phyloP scores from a whole-genome alignment of 1,140 invertebrate genomes.

The Venustaconcha ellipsiformis region DNA sequence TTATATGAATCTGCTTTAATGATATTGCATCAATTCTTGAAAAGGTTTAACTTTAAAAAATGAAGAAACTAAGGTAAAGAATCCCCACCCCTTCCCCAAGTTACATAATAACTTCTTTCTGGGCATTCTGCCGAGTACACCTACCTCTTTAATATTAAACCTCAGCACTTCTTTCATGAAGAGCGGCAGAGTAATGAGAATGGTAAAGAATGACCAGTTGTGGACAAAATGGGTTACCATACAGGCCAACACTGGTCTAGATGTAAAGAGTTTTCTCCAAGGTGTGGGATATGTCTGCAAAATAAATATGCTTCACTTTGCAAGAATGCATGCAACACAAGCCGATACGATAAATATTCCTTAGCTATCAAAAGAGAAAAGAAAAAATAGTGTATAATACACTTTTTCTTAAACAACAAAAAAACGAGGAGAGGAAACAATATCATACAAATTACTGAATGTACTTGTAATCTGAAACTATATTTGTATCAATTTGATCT shows the following conservation, averaged over 20 bases:
- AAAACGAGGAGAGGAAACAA: too few relatives aligned
- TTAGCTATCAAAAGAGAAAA: too few relatives aligned
- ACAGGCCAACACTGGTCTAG: constrained; percentile 89
- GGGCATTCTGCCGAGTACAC: neutral
- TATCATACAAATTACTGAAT: too few relatives aligned
- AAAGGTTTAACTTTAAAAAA: neutral
- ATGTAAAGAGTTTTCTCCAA: constrained; percentile 83
- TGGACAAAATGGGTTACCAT: constrained; percentile 84
- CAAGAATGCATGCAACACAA: too few relatives aligned
- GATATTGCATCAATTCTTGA: neutral
- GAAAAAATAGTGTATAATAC: too few relatives aligned
- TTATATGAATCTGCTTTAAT: neutral
- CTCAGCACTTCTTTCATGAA: constrained; percentile 92
- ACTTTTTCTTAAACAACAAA: too few relatives aligned
- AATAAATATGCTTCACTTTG: neutral
- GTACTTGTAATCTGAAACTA: too few relatives aligned
- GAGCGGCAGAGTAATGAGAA: constrained; percentile 93
- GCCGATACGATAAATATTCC: too few relatives aligned
- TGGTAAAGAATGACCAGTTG: constrained; percentile 94
- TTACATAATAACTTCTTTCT: neutral
- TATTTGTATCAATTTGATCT: too few relatives aligned
- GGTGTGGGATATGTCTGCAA: constrained; percentile 36
- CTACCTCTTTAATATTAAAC: constrained; percentile 85
- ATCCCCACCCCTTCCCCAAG: neutral
- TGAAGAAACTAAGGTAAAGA: too few relatives aligned